phyloP scores from a whole-genome alignment of 2,888 invertebrate species.

The Rhagonycha fulva region DNA sequence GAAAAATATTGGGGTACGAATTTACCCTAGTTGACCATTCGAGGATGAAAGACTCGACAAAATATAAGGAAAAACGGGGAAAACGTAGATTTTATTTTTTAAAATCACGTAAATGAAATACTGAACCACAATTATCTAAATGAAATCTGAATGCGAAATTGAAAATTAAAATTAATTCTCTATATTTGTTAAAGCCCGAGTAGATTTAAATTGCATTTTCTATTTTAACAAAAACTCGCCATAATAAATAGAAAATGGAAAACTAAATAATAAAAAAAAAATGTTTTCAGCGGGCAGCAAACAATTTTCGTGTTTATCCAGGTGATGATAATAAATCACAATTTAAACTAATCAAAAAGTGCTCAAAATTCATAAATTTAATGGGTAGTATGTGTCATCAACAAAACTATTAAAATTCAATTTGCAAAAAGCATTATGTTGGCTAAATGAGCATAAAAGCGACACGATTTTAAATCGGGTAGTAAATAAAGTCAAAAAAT shows the following conservation, averaged over 20 bases:
- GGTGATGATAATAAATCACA: conserved; percentile 13
- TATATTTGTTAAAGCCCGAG: background rate
- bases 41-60: background rate
- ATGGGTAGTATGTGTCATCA: background rate
- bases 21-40: background rate
- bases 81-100: background rate
- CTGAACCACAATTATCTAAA: background rate
- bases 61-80: background rate
- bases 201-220: background rate
- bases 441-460: background rate
- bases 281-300: background rate
- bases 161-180: background rate
- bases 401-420: conserved; percentile 4
- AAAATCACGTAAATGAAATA: background rate
- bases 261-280: background rate
- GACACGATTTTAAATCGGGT: background rate
- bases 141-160: background rate
- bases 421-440: background rate
- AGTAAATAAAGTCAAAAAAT: background rate
- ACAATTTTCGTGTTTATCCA: background rate
- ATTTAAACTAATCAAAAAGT: conserved; percentile 20
- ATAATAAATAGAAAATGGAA: background rate
- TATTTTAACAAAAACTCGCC: background rate
- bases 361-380: conserved; percentile 21
- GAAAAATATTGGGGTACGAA: background rate